These are phyloP conservation scores for Neogale vison DNA, from an alignment of 2,113 vertebrate species.

Conservation along the genomic window DNA sequence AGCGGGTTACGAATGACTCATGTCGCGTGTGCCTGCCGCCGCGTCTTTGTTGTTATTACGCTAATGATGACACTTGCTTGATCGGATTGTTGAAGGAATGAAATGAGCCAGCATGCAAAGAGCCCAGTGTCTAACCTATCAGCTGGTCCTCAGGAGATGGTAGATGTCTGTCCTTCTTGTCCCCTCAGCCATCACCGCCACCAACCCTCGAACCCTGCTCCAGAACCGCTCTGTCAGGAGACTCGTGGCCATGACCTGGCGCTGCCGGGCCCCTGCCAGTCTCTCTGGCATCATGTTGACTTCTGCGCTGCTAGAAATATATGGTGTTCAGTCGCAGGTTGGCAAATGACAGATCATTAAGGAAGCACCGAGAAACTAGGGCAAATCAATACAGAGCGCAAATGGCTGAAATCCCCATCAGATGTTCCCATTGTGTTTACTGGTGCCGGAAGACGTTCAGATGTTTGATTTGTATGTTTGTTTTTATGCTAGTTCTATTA, in stretches of 20 bases:
- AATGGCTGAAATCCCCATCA: slow-evolving; percentile 49
- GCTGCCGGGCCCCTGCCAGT: neutral
- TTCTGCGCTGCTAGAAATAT: neutral
- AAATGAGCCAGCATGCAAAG: neutral
- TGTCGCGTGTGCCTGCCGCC: neutral
- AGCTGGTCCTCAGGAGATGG: neutral
- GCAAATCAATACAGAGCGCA: slow-evolving; percentile 36
- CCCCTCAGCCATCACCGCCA: rapidly evolving
- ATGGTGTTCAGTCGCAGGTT: neutral
- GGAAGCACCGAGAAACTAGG: slow-evolving; percentile 2
- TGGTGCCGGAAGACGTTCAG: neutral
- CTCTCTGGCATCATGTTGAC: neutral
- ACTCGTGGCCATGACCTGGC: neutral
- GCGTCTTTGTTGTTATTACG: neutral
- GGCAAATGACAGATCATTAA: slow-evolving; percentile 55
- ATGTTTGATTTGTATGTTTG: slow-evolving; percentile 65
- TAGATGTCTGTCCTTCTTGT: rapidly evolving
- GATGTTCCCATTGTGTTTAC: slow-evolving; percentile 31
- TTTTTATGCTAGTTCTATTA: slow-evolving; percentile 66
- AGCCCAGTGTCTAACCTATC: neutral
- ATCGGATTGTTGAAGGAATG: neutral
- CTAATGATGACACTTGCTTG: neutral
- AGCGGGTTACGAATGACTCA: neutral
- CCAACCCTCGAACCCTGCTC: neutral
- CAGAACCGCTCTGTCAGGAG: too few species aligned